A percentile compares a stretch with the other conserved stretches of the same genome.
These are phyloP conservation scores for Philereme transversata DNA, from an alignment of 2,888 invertebrate species.

Conservation along the genomic window DNA sequence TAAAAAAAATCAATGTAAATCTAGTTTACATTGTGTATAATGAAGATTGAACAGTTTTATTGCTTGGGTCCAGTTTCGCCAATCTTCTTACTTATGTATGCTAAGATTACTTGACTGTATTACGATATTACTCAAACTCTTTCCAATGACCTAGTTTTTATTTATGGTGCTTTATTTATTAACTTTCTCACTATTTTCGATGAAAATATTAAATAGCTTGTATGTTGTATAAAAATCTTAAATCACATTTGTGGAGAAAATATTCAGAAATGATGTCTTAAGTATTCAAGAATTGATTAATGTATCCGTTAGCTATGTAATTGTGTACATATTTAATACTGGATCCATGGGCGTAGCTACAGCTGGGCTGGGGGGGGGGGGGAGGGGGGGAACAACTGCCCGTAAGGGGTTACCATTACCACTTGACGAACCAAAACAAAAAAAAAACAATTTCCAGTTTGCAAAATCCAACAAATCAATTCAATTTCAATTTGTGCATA, in stretches of 20 bases:
- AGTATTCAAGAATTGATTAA: conserved; percentile 12
- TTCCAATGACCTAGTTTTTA: conserved; percentile 1
- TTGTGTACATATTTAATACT: conserved; percentile 14
- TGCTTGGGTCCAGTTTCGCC: conserved; percentile 1
- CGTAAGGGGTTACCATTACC: too few species aligned
- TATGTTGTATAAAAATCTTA: background rate
- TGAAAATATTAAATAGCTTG: conserved; percentile 4
- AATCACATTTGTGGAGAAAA: background rate
- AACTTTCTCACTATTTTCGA: conserved; percentile 13
- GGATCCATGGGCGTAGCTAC: background rate
- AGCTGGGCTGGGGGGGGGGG: too few species aligned
- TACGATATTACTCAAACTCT: conserved; percentile 5
- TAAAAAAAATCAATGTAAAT: too few species aligned
- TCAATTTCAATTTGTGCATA: too few species aligned
- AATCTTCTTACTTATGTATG: conserved; percentile 11
- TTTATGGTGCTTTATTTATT: conserved; percentile 21
- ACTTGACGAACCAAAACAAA: too few species aligned
- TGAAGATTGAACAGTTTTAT: too few species aligned
- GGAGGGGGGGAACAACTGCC: too few species aligned
- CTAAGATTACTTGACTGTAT: background rate
- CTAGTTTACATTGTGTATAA: too few species aligned
- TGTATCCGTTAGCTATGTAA: conserved; percentile 16
- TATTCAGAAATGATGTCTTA: too few species aligned
- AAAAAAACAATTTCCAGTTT: too few species aligned
- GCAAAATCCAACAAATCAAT: too few species aligned